Evolutionary conservation across 2,113 vertebrate species (phyloP).

Genomic region (Podilymbus podiceps): DNA sequence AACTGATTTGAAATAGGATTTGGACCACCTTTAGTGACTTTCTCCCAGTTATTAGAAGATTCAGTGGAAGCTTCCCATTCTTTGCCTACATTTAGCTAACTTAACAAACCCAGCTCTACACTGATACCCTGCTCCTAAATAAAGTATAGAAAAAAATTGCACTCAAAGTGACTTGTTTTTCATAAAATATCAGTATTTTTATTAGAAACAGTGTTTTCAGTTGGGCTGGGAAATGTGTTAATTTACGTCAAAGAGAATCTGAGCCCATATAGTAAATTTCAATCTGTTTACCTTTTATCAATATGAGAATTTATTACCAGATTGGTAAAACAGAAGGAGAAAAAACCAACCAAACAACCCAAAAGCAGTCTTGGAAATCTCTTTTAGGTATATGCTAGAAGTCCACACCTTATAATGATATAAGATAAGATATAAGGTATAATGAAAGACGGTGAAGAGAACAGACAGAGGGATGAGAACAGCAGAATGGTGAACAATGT

Average conservation of each 20-base stretch:
- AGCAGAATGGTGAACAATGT: not conserved
- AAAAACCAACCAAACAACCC: not conserved
- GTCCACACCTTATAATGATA: not conserved
- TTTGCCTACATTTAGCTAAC: not conserved
- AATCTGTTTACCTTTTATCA: not conserved
- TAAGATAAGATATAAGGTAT: too few species aligned
- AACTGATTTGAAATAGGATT: not conserved
- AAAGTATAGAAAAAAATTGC: not conserved
- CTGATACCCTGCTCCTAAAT: not conserved
- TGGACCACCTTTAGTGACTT: not conserved
- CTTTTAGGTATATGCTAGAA: not conserved
- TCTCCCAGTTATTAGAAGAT: not conserved
- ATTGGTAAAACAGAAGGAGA: not conserved
- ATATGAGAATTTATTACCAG: not conserved
- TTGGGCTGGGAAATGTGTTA: not conserved
- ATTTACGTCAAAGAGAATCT: not conserved
- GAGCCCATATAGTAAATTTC: not conserved
- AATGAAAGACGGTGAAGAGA: not conserved
- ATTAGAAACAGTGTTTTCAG: not conserved
- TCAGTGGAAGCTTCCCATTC: not conserved
- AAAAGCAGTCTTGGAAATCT: not conserved
- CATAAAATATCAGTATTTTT: not conserved
- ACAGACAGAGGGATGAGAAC: not conserved
- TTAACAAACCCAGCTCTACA: not conserved
- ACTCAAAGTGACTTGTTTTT: not conserved